Evolutionary conservation across 92 coral and sea anemone genomes (phyloP).

Genomic region (Epizoanthus illoricatus): DNA sequence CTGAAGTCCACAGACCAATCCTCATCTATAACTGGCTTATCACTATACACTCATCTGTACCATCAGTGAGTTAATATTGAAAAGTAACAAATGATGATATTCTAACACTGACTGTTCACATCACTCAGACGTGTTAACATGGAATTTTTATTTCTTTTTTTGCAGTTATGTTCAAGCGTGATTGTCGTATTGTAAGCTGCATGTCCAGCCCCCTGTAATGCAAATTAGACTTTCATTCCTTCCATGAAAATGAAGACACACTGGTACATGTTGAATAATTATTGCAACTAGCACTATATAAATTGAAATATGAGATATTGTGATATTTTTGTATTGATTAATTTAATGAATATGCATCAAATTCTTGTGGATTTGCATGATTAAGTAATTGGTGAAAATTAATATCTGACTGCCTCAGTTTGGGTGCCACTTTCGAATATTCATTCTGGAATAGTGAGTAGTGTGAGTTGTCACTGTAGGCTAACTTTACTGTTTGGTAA

Average conservation of each 20-base stretch:
- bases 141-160: slow-evolving; percentile 50
- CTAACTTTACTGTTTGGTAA: too few species aligned
- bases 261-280: not conserved
- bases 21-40: too few species aligned
- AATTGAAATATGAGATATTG: too few species aligned
- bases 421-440: too few species aligned
- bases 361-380: too few species aligned
- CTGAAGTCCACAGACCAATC: too few species aligned
- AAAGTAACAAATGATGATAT: not conserved
- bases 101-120: not conserved
- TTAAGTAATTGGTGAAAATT: too few species aligned
- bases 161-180: slow-evolving; percentile 82
- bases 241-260: not conserved
- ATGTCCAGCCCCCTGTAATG: slow-evolving; percentile 13
- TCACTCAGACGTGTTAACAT: slow-evolving; percentile 22
- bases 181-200: slow-evolving; percentile 41
- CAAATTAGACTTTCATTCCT: not conserved
- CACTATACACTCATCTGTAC: not conserved
- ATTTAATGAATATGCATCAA: too few species aligned
- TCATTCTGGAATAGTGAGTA: too few species aligned
- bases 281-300: not conserved
- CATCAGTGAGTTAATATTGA: not conserved
- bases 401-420: too few species aligned
- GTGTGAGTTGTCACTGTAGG: too few species aligned
- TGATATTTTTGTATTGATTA: too few species aligned